Conservation (phyloP, 1,140 invertebrate species). For the Lasioglossum baleicum region DNA sequence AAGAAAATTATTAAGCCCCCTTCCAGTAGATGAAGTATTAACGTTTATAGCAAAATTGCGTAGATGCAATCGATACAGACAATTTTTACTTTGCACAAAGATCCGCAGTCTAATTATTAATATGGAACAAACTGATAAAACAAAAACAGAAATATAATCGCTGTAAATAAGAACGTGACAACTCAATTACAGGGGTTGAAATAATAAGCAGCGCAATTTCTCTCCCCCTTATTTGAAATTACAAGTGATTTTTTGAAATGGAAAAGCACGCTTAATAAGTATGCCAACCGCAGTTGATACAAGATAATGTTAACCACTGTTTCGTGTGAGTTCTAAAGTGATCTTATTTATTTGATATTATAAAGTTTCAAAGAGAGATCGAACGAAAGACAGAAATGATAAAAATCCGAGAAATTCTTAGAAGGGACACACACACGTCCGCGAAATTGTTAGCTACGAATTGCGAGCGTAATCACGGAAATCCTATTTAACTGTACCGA, state of each 20-base stretch:
- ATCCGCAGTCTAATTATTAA: too few species aligned
- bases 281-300: not conserved
- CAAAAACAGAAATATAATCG: not conserved
- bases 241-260: not conserved
- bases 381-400: not conserved
- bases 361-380: not conserved
- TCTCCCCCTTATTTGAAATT: not conserved
- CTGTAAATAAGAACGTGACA: not conserved
- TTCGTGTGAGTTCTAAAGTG: not conserved
- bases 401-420: not conserved
- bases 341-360: not conserved
- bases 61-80: too few species aligned
- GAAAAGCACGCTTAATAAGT: not conserved
- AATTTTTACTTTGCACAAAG: too few species aligned
- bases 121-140: too few species aligned
- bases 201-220: not conserved
- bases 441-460: constrained; percentile 30
- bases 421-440: not conserved
- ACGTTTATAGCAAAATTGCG: too few species aligned
- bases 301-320: not conserved
- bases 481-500: constrained; percentile 50
- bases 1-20: too few species aligned
- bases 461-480: constrained; percentile 46
- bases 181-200: not conserved
- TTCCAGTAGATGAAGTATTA: too few species aligned